These are phyloP conservation scores for Galagoides demidoff DNA, from an alignment of 2,797 vertebrate species.

Conservation along the genomic window DNA sequence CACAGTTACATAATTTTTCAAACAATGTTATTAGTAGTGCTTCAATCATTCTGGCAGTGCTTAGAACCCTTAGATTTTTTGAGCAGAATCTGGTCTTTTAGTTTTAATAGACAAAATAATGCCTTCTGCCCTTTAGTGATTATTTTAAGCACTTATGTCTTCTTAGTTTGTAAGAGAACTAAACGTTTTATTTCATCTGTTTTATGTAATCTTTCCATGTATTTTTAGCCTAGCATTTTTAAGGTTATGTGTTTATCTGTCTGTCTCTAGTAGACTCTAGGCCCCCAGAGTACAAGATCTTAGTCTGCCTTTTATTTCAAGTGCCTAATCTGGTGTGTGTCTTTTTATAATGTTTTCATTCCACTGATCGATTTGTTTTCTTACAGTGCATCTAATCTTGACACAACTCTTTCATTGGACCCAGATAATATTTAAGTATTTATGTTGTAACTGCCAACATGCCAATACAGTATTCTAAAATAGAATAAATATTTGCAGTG, in stretches of 20 bases:
- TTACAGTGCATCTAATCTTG: slow-evolving; percentile 51
- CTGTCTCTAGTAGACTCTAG: background rate
- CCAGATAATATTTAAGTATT: slow-evolving; percentile 68
- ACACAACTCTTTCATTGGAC: slow-evolving; percentile 55
- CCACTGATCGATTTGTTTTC: slow-evolving; percentile 48
- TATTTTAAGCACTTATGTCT: slow-evolving; percentile 58
- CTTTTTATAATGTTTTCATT: slow-evolving; percentile 45
- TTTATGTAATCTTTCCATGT: background rate
- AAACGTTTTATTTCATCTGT: slow-evolving; percentile 53
- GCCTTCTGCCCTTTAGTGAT: slow-evolving; percentile 29
- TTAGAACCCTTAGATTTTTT: background rate
- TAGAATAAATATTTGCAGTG: slow-evolving; percentile 70
- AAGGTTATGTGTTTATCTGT: background rate
- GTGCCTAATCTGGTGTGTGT: background rate
- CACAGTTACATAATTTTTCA: slow-evolving; percentile 10
- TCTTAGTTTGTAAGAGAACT: slow-evolving; percentile 13
- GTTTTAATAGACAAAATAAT: slow-evolving; percentile 39
- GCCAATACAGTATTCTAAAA: slow-evolving; percentile 48
- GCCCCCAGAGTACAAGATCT: background rate
- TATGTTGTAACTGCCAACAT: slow-evolving; percentile 60
- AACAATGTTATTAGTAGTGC: background rate
- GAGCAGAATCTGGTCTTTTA: background rate
- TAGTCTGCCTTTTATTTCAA: slow-evolving; percentile 48
- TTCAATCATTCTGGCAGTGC: background rate
- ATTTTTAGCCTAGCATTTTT: slow-evolving; percentile 35